Conservation (phyloP, 2,888 invertebrate genomes). For the Clusia tigrina region DNA sequence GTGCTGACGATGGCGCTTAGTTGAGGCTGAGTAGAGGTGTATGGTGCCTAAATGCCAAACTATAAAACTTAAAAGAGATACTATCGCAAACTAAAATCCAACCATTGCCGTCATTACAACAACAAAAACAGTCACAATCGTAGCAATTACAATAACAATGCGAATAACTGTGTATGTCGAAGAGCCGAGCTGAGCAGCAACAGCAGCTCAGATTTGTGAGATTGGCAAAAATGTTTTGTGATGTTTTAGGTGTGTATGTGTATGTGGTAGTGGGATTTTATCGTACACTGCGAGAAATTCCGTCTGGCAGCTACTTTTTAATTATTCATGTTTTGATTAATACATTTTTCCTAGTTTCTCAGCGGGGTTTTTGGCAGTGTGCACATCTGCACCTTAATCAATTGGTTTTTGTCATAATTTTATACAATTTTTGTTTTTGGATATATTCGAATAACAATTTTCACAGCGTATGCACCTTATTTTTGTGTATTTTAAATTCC, state of each 20-base stretch:
- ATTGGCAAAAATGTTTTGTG: not conserved
- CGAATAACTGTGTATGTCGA: not conserved
- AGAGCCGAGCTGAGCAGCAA: conserved; percentile 1
- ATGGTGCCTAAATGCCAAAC: not conserved
- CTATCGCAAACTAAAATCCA: conserved; percentile 19
- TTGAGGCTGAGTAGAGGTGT: not conserved
- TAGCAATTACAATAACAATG: conserved; percentile 9
- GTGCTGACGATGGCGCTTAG: not conserved
- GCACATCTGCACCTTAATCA: conserved; percentile 13
- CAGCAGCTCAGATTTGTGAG: conserved; percentile 8
- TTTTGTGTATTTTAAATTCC: conserved; percentile 14
- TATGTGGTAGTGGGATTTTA: not conserved
- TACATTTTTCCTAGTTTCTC: too few species aligned
- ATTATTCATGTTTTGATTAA: not conserved
- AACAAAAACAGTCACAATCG: conserved; percentile 19
- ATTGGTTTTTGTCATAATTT: conserved; percentile 4
- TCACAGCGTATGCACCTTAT: conserved; percentile 19
- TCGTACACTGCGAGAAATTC: conserved; percentile 12
- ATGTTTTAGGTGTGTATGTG: conserved; percentile 6
- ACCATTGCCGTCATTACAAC: conserved; percentile 8
- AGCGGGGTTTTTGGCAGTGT: conserved; percentile 18
- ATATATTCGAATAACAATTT: not conserved
- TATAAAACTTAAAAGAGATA: not conserved
- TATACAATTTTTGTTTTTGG: conserved; percentile 5
- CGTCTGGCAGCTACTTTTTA: not conserved